Percentiles rank a stretch among this genome's conserved stretches.
These are phyloP conservation scores for Clarias gariepinus DNA, from an alignment of 2,113 vertebrate genomes.

Conservation along the genomic window DNA sequence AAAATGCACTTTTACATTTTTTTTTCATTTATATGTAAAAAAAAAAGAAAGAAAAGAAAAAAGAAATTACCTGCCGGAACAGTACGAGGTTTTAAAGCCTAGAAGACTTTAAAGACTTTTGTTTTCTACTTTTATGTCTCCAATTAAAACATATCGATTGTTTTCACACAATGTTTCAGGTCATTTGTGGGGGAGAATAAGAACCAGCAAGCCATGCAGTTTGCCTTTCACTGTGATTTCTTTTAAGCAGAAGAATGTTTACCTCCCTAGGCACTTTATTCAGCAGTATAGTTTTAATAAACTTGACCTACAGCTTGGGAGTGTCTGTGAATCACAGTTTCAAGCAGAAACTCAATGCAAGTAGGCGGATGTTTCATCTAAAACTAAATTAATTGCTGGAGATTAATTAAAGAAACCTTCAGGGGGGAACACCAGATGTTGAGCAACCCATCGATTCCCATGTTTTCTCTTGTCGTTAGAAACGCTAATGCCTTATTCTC, in stretches of 20 bases:
- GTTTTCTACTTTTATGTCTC: background rate
- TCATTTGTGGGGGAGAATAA: background rate
- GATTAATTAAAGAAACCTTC: constrained; percentile 69
- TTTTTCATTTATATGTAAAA: background rate
- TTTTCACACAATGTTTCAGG: constrained; percentile 2
- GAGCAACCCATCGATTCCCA: background rate
- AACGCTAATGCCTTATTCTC: background rate
- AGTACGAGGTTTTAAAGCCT: background rate
- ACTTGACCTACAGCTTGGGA: constrained; percentile 12
- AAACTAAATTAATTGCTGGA: constrained; percentile 60
- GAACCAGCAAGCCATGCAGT: background rate
- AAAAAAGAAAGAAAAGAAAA: no score
- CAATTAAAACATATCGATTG: background rate
- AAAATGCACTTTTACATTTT: background rate
- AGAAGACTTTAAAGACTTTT: background rate
- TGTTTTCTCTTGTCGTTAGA: background rate
- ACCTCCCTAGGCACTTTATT: background rate
- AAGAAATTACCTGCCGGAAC: background rate
- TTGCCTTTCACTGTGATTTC: background rate
- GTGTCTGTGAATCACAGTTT: background rate
- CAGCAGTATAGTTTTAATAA: constrained; percentile 18
- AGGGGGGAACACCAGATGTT: constrained; percentile 56
- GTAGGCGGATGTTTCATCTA: constrained; percentile 56
- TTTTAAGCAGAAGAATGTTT: background rate
- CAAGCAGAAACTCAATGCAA: background rate